Percentiles rank a stretch among this genome's conserved stretches.
phyloP scores from a whole-genome alignment of 2,888 invertebrate species.

The Andrena flavipes region DNA sequence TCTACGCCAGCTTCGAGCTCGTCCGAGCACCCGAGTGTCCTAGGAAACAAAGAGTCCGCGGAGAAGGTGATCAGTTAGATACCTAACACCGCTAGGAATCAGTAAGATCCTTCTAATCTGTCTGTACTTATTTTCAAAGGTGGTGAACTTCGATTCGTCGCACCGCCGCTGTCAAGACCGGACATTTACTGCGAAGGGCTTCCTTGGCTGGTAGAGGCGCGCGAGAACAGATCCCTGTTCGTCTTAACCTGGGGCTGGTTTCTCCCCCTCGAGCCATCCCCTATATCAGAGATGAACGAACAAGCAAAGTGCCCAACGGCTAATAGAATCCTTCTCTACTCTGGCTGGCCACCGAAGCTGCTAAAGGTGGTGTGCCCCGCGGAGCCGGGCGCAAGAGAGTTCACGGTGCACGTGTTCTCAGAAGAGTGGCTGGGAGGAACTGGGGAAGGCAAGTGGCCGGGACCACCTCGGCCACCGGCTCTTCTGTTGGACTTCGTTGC shows the following conservation, averaged over 20 bases:
- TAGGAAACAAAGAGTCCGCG: constrained; percentile 88
- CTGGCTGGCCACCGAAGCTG: constrained; percentile 88
- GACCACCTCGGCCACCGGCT: constrained; percentile 86
- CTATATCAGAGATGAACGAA: constrained; percentile 76
- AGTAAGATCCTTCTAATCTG: not conserved
- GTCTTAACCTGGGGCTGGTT: constrained; percentile 94
- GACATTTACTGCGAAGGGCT: constrained; percentile 90
- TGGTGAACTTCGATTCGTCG: constrained; percentile 89
- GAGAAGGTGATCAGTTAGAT: constrained; percentile 80
- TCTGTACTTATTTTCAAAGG: constrained; percentile 76
- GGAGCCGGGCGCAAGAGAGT: constrained; percentile 88
- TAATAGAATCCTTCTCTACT: constrained; percentile 93
- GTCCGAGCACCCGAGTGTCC: constrained; percentile 89
- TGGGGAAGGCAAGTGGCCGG: constrained; percentile 77
- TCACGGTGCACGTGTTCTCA: constrained; percentile 91
- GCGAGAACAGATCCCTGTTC: constrained; percentile 92
- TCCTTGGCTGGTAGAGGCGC: constrained; percentile 93
- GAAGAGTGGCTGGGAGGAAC: constrained; percentile 90
- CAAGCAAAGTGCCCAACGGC: constrained; percentile 89
- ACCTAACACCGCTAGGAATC: too few relatives aligned
- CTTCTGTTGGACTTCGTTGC: constrained; percentile 90
- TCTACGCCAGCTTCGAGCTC: constrained; percentile 90
- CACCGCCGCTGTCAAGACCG: constrained; percentile 87
- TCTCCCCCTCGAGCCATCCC: constrained; percentile 88
- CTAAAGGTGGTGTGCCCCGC: constrained; percentile 90